Conservation (phyloP, 2,797 vertebrate species). For the Lagodon rhomboides region DNA sequence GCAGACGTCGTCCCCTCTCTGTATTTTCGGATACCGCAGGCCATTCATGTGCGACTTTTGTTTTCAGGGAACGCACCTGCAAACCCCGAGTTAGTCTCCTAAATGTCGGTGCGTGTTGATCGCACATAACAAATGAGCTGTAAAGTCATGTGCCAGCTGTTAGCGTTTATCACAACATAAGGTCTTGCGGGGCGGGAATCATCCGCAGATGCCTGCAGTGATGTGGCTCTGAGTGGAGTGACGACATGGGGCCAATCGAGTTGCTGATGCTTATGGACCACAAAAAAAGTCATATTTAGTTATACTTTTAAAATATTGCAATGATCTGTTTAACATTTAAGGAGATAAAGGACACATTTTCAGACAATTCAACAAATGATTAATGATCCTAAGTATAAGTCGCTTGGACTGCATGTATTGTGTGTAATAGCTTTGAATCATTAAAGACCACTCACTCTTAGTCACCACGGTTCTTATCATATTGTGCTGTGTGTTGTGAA, state of each 20-base stretch:
- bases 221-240: conserved; percentile 40
- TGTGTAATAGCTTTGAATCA: background rate
- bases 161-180: conserved; percentile 67
- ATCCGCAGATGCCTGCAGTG: conserved; percentile 45
- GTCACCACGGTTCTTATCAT: no score
- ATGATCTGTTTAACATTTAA: background rate
- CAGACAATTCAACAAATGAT: background rate
- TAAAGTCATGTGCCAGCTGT: conserved; percentile 64
- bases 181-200: conserved; percentile 42
- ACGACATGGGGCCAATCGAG: conserved; percentile 18
- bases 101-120: conserved; percentile 40
- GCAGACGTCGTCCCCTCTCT: conserved; percentile 18
- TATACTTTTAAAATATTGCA: background rate
- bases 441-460: background rate
- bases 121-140: conserved; percentile 61
- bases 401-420: background rate
- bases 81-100: conserved; percentile 28
- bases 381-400: no score
- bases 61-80: conserved; percentile 64
- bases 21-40: conserved; percentile 3
- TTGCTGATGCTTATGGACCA: conserved; percentile 6
- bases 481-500: background rate
- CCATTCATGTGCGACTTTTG: conserved; percentile 46
- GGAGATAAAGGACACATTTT: background rate
- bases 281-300: background rate